Evolutionary conservation across 2,113 vertebrate genomes (phyloP), one percentile per base, ranked within the genome.

Genomic region (Gambusia holbrooki): DNA sequence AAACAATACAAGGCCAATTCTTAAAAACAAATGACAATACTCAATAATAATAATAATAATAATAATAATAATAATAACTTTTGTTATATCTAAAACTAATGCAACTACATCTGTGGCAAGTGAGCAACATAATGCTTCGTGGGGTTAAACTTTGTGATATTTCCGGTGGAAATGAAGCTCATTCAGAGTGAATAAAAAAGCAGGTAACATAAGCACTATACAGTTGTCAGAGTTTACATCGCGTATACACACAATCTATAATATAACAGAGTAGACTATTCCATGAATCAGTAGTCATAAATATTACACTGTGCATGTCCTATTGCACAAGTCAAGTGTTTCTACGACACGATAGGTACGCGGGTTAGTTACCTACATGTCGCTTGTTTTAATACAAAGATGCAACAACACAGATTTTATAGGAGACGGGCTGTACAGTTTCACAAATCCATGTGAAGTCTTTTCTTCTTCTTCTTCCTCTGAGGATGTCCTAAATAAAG

Each of bases 231-330:
- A 87, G 87, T 92, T 90, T 90, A 89, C 89, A 90, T 76, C 81
- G 88, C 86, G 71, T 89, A 89, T 92, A 92, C 91, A 89, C 89
- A 93, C 89, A 86, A 90, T 90, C 90, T 92, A 81, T 87, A 89
- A 81, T 91, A 88, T 89, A 90, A 88, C 80, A 92, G 85, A 88
- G 90, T 86, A 84, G 87, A 91, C 85, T 88, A 91, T 83, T 82
- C 86, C 83, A 90, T 84, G 84, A 89, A 88, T 93, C 92, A 92
- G 91, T 92, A 92, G 91, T 92, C 88, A 92, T 92, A 90, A 92
- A 90, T 92, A 93, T 88, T 84, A 90, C 86, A 88, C 76, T 90
- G 89, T 93, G 88, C 91, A 90, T 71, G 74, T 87, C 89, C 82
- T 90, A 90, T 91, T 91, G 90, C 91, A 92, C 89, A 84, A 76